A percentile compares a stretch with the other conserved stretches of the same genome.
Conservation (phyloP, 2,797 vertebrate genomes). For the Sarcoramphus papa region DNA sequence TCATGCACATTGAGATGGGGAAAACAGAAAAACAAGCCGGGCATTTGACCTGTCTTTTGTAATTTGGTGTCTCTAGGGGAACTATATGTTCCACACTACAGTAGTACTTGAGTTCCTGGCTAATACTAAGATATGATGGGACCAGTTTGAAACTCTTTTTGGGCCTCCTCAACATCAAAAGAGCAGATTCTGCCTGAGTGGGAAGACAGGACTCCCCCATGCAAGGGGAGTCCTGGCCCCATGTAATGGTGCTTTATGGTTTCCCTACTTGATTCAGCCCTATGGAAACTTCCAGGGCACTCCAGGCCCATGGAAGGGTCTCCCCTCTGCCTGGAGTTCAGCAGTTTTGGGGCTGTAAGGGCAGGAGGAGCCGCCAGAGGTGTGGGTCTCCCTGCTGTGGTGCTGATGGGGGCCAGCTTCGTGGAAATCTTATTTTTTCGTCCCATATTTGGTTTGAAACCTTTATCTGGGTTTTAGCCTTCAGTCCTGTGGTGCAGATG, state of each 20-base stretch:
- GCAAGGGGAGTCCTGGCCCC: not conserved
- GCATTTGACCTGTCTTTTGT: not conserved
- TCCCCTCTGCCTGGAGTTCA: not conserved
- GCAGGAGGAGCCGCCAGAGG: not conserved
- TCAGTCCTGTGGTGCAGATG: not conserved
- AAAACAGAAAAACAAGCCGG: not conserved
- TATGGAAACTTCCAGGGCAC: not conserved
- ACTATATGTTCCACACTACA: not conserved
- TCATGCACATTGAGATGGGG: rapidly evolving
- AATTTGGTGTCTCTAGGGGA: not conserved
- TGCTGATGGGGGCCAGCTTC: not conserved
- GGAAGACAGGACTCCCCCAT: not conserved
- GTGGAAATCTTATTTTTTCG: not conserved
- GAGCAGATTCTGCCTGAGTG: not conserved
- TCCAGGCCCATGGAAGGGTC: not conserved
- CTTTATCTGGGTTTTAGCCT: not conserved
- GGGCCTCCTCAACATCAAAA: not conserved
- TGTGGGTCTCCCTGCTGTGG: not conserved
- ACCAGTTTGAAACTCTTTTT: not conserved
- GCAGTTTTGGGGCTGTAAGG: not conserved
- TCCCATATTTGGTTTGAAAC: not conserved
- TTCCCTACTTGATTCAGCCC: not conserved
- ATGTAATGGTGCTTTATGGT: not conserved
- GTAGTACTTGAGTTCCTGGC: not conserved
- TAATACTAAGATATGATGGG: not conserved